Percentiles rank a stretch among this genome's conserved stretches.
phyloP scores from a whole-genome alignment of 2,888 invertebrate genomes.

The Iphiclides podalirius region DNA sequence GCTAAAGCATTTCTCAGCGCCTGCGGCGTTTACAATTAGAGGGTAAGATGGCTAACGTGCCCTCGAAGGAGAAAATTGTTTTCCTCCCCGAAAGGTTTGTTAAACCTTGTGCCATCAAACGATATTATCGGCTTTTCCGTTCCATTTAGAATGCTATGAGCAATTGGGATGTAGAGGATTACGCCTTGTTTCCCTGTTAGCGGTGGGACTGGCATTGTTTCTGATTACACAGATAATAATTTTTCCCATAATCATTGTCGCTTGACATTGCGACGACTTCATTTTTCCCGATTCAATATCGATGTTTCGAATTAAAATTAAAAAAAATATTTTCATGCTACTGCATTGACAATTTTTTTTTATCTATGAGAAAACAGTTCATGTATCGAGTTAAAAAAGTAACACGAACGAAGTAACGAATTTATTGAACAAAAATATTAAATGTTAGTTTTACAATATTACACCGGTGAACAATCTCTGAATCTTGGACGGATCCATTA shows the following conservation, averaged over 20 bases:
- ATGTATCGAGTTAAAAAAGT: no score
- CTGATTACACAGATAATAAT: slow-evolving; percentile 25
- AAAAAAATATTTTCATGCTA: no score
- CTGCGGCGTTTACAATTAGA: slow-evolving; percentile 54
- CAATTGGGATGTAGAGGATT: slow-evolving; percentile 50
- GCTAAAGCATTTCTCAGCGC: slow-evolving; percentile 41
- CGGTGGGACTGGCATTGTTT: slow-evolving; percentile 22
- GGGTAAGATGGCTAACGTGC: slow-evolving; percentile 45
- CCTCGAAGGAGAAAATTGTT: slow-evolving; percentile 52
- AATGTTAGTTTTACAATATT: no score
- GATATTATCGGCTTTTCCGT: slow-evolving; percentile 51
- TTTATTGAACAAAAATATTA: no score
- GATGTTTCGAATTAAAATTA: no score
- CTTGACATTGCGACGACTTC: no score
- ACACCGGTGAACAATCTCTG: no score
- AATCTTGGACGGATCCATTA: no score
- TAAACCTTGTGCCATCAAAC: slow-evolving; percentile 33
- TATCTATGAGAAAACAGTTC: no score
- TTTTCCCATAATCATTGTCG: slow-evolving; percentile 23
- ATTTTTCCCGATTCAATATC: no score
- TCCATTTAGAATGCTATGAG: slow-evolving; percentile 44
- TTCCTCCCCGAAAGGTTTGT: slow-evolving; percentile 50
- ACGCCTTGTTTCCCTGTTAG: slow-evolving; percentile 31
- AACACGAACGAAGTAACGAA: no score
- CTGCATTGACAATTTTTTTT: no score